Conservation (phyloP, 2,113 vertebrate species). For the Gyps fulvus region DNA sequence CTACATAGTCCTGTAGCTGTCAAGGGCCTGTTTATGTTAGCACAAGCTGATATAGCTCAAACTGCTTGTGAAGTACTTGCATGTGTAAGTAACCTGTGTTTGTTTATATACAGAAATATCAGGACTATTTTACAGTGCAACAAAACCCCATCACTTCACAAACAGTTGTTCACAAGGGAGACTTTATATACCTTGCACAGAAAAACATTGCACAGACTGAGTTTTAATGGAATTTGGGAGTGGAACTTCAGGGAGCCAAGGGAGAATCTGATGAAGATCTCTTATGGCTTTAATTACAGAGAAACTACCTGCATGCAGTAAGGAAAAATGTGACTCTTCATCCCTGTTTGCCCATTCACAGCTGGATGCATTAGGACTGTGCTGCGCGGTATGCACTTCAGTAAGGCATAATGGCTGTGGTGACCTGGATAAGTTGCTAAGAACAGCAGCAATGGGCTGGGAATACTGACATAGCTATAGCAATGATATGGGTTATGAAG, state of each 20-base stretch:
- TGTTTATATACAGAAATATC: neutral
- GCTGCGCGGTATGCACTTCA: neutral
- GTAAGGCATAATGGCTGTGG: neutral
- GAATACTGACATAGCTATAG: neutral
- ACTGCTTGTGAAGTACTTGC: neutral
- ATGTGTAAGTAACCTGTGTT: neutral
- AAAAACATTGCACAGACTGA: neutral
- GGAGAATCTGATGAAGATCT: neutral
- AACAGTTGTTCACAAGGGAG: neutral
- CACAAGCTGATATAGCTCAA: neutral
- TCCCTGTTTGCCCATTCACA: neutral
- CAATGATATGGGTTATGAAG: neutral
- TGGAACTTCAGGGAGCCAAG: neutral
- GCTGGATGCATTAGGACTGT: neutral
- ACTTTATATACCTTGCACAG: neutral
- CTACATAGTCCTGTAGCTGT: neutral
- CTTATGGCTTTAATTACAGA: neutral
- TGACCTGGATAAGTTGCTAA: neutral
- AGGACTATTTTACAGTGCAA: neutral
- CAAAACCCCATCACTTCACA: neutral
- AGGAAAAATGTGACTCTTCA: neutral
- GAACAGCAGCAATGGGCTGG: neutral
- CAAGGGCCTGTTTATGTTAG: neutral
- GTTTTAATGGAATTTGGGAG: conserved; percentile 1
- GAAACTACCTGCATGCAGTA: neutral